These are phyloP conservation scores for Cygnus olor DNA, from an alignment of 2,797 vertebrate genomes.

Conservation along the genomic window DNA sequence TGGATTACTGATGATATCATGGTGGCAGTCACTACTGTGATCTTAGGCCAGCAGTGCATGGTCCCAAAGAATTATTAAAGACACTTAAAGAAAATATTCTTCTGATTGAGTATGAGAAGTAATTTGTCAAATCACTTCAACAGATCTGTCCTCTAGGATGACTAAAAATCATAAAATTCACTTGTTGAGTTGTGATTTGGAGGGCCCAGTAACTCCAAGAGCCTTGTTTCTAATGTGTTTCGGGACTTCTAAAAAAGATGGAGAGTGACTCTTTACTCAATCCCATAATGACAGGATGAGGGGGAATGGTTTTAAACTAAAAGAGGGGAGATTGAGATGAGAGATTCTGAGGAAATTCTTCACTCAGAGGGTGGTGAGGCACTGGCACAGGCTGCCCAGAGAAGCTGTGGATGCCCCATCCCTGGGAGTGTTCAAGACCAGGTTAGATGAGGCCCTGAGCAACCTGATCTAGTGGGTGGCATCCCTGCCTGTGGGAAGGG, in stretches of 20 bases:
- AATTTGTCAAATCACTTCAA: neutral
- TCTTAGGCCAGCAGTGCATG: neutral
- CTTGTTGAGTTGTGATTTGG: neutral
- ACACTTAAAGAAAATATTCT: neutral
- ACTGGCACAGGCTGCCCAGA: too few species aligned
- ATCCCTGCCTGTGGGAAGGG: too few species aligned
- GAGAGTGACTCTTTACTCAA: too few species aligned
- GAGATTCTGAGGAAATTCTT: too few species aligned
- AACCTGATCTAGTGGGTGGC: too few species aligned
- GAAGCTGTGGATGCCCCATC: too few species aligned
- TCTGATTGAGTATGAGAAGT: neutral
- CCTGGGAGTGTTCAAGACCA: too few species aligned
- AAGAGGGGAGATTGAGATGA: too few species aligned
- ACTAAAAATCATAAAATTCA: neutral
- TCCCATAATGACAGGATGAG: too few species aligned
- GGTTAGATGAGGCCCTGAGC: too few species aligned
- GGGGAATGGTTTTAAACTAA: too few species aligned
- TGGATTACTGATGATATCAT: neutral
- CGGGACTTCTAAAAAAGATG: neutral
- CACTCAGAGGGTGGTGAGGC: too few species aligned
- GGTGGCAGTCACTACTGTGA: neutral
- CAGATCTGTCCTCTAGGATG: rapidly evolving
- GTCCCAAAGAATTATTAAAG: neutral
- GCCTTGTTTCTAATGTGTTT: neutral
- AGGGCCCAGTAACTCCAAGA: neutral